Evolutionary conservation across 2,888 invertebrate genomes (phyloP).

Genomic region (Drosophila meridionalis): DNA sequence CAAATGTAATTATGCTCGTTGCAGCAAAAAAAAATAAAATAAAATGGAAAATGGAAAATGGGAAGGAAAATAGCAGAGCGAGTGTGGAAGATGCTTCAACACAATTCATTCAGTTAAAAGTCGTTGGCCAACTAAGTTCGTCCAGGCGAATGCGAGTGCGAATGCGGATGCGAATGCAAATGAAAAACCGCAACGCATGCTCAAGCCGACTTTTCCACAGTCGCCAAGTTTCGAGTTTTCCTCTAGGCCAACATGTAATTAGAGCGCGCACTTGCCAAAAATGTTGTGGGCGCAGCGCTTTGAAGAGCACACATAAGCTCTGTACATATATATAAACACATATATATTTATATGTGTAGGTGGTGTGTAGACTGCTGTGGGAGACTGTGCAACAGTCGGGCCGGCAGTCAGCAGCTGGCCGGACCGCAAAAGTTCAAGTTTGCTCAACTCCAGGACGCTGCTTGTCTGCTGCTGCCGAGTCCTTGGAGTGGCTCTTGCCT

Average conservation of each 20-base stretch:
- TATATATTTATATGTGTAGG: neutral
- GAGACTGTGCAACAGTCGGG: conserved; percentile 44
- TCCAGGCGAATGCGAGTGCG: conserved; percentile 68
- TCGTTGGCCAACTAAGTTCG: conserved; percentile 62
- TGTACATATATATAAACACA: neutral
- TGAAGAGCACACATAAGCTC: conserved; percentile 43
- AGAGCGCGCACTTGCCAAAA: conserved; percentile 75
- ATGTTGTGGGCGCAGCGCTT: conserved; percentile 75
- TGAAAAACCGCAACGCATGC: conserved; percentile 77
- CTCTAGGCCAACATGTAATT: conserved; percentile 73
- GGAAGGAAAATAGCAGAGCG: neutral
- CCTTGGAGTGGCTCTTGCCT: conserved; percentile 53
- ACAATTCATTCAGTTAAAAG: conserved; percentile 66
- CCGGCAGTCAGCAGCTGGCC: conserved; percentile 55
- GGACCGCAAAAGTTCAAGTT: conserved; percentile 77
- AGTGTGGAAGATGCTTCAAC: conserved; percentile 28
- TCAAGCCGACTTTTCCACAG: conserved; percentile 60
- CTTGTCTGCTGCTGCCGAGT: conserved; percentile 69
- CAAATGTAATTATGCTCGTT: conserved; percentile 64
- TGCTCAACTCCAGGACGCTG: conserved; percentile 59
- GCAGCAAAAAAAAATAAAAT: neutral
- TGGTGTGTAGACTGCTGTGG: conserved; percentile 13
- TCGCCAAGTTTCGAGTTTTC: conserved; percentile 38
- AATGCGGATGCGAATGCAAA: conserved; percentile 61
- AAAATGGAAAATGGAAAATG: neutral